phyloP scores from a whole-genome alignment of 2,888 invertebrate genomes.

The Megaustenia siamemsis region DNA sequence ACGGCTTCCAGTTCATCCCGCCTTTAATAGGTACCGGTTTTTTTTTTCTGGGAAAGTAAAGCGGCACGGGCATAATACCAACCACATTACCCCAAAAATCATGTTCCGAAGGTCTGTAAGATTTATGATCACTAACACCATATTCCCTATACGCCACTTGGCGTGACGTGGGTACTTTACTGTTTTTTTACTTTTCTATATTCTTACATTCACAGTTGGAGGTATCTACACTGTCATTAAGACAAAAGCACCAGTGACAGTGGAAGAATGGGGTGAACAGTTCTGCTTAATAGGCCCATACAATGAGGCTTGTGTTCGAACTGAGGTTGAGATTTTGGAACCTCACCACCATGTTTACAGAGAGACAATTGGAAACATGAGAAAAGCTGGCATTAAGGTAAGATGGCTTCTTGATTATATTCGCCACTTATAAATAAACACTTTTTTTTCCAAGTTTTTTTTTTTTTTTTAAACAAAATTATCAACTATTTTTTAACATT shows the following conservation, averaged over 20 bases:
- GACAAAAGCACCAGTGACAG: constrained; percentile 97
- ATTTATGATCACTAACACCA: too few relatives aligned
- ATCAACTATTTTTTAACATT: background rate
- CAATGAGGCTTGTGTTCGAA: constrained; percentile 94
- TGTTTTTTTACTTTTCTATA: background rate
- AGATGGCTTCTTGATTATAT: background rate
- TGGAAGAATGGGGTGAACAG: constrained; percentile 98
- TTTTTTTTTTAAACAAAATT: too few relatives aligned
- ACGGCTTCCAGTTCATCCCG: too few relatives aligned
- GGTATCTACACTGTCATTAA: constrained; percentile 99
- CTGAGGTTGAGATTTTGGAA: constrained; percentile 95
- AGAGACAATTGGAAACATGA: constrained; percentile 75
- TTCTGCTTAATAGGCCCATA: constrained; percentile 96
- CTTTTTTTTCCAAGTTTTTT: too few relatives aligned
- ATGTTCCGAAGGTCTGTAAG: too few relatives aligned
- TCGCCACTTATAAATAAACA: background rate
- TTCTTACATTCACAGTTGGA: constrained; percentile 87
- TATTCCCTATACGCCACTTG: too few relatives aligned
- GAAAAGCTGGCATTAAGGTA: constrained; percentile 93
- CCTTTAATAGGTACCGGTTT: too few relatives aligned
- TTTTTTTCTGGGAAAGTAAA: too few relatives aligned
- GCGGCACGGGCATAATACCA: too few relatives aligned
- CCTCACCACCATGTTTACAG: constrained; percentile 84
- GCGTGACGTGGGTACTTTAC: too few relatives aligned
- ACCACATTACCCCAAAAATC: too few relatives aligned